Base-by-base conservation (phyloP, 2,888 invertebrate species). In the Punctoribates punctum region DNA sequence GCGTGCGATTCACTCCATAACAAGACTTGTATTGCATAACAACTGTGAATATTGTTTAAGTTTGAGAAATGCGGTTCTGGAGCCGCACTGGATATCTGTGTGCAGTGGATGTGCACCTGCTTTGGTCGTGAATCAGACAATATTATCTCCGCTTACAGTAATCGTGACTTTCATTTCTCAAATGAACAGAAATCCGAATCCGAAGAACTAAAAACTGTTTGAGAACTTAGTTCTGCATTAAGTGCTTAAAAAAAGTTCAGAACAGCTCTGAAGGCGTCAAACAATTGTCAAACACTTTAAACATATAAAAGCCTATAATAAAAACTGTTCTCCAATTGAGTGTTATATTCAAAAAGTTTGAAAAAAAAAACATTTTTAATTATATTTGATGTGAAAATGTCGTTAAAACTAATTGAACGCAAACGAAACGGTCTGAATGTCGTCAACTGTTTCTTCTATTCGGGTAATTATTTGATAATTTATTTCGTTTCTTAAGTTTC, bases 401-500 rank as follows among this genome's bases (percentile, higher is more conserved):
- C 65, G 29, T n/a, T 75, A 42, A 75, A 75, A 25, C 11, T 17
- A 20, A 60, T 75, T 42, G 48, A 75, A 20, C 75, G 75, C 60
- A 75, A 75, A 38, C 62, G 75, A 38, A 75, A 65, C n/a, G 48
- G 62, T 29, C 73, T 75, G 17, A 70, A 70, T 60, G 62, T 77
- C 27, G 72, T 77, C 57, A 73, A 77, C 62, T 75, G 70, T 60
- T 67, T 65, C 57, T 77, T 77, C 54, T 77, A 73, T 65, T 77
- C 77, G 0, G 77, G 77, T 77, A 77, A 57, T 67, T 67, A 38
- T 20, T 38, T 27, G 13, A 23, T 4, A 25, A 51, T 20, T 51
- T 20, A 51, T 51, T 25, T 34, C n/a, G 13, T 17, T 29, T 38
- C 38, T 38, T 27, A 27, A 20, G 34, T 42, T 67, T 67, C 65